Evolutionary conservation across 1,140 invertebrate species (phyloP).

Genomic region (Semibalanus balanoides): DNA sequence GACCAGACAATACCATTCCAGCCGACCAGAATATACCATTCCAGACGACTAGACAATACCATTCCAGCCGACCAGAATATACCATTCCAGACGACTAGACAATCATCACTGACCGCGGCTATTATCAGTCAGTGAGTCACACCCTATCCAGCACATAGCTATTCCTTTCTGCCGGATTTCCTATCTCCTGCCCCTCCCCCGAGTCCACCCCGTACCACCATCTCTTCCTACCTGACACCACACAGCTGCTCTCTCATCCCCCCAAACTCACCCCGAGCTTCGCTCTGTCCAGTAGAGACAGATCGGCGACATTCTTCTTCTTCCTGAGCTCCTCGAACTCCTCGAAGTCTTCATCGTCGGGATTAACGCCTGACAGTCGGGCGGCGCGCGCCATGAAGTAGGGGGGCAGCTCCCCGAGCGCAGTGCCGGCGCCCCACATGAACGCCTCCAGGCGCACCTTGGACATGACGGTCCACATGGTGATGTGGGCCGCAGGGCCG

Average conservation of each 20-base stretch:
- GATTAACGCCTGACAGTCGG: conserved; percentile 50
- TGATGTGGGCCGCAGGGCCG: conserved; percentile 20
- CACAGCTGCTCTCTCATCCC: neutral
- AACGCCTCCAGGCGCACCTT: conserved; percentile 95
- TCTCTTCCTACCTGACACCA: no score
- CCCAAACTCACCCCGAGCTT: conserved; percentile 17
- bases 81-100: no score
- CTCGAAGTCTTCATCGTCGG: conserved; percentile 55
- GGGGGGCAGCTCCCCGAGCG: conserved; percentile 85
- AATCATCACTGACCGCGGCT: no score
- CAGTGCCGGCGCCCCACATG: conserved; percentile 96
- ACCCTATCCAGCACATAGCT: no score
- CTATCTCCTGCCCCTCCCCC: no score
- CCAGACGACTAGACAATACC: no score
- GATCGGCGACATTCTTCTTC: conserved; percentile 35
- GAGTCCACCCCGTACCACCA: no score
- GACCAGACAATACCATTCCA: no score
- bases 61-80: no score
- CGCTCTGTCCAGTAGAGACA: conserved; percentile 24
- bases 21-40: no score
- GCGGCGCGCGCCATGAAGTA: conserved; percentile 96
- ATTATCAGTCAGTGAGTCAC: no score
- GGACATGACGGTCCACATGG: conserved; percentile 77
- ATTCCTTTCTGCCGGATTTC: no score
- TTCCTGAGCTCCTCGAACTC: conserved; percentile 56